Evolutionary conservation across 2,113 vertebrate genomes (phyloP).

Genomic region (Pholis gunnellus): DNA sequence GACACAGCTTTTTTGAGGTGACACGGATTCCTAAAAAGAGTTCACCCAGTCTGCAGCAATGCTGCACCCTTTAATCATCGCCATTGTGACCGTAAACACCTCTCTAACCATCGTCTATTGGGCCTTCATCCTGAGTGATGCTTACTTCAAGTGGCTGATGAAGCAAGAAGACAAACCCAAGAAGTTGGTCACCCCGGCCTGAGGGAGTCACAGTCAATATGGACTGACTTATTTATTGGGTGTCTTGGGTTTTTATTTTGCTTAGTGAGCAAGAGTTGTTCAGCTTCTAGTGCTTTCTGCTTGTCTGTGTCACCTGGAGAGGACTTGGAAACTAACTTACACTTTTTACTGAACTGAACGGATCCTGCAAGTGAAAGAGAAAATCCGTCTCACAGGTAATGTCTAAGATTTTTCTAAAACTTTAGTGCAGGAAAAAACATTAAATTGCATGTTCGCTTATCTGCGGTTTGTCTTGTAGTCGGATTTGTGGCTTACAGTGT

Average conservation of each 20-base stretch:
- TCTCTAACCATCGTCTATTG: constrained; percentile 75
- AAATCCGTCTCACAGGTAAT: constrained; percentile 61
- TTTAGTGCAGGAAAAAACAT: background rate
- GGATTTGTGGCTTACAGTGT: background rate
- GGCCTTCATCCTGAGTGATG: constrained; percentile 73
- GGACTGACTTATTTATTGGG: constrained; percentile 42
- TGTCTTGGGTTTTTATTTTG: constrained; percentile 15
- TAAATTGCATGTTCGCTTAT: background rate
- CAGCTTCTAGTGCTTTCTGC: constrained; percentile 57
- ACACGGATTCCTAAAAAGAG: constrained; percentile 32
- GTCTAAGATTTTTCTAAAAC: background rate
- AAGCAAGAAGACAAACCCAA: constrained; percentile 73
- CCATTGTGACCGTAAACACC: constrained; percentile 74
- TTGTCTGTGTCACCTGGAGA: constrained; percentile 28
- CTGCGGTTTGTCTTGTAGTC: background rate
- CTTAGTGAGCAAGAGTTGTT: constrained; percentile 40
- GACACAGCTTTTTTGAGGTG: constrained; percentile 45
- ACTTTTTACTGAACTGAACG: background rate
- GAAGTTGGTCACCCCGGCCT: constrained; percentile 68
- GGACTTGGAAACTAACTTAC: constrained; percentile 2
- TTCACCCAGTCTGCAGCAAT: constrained; percentile 54
- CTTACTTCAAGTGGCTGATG: constrained; percentile 66
- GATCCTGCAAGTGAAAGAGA: constrained; percentile 16
- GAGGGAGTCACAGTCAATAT: constrained; percentile 41
- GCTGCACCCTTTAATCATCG: constrained; percentile 79